Base-by-base conservation (phyloP, 2,888 invertebrate genomes). In the Andrena dorsata region DNA sequence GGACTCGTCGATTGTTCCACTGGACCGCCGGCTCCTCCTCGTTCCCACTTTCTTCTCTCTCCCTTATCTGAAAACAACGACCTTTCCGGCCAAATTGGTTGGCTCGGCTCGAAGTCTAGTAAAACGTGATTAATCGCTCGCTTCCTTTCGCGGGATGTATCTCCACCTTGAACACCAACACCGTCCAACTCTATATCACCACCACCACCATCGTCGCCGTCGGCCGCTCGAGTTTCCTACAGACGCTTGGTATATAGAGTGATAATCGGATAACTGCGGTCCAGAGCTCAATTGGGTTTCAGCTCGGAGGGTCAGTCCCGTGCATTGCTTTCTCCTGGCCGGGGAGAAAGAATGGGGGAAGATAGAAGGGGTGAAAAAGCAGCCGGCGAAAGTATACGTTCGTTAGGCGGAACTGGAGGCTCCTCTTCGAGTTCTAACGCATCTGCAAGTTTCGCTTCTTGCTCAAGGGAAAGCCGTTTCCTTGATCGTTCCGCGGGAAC, bases 101-200 rank as follows among this genome's bases (percentile, higher is more conserved):
- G 89, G 89, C 87, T 85, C 82, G 83, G 85, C 85, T 85, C 78
- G 82, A 63, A 85, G 83, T 80, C 88, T 83, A 85, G 83, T 88
- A 88, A 90, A 91, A 92, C 89, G 89, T 91, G 92, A 92, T 92
- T 92, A 92, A 92, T 92, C 90, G 91, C 81, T 81, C 77, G 83
- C 80, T 88, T 88, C 88, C 88, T 89, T 83, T 82, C 86, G 86
- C 82, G 79, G 78, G 71, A 86, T 85, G 80, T 88, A 89, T 88
- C 41, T 41, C 85, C 78, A 65, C 79, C 82, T 86, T 53, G 75
- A 78, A 51, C 56, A 74, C 70, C 47, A 71, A 69, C 73, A 78
- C 75, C 61, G 66, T n/a, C 64, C 51, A 64, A 64, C 73, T 53
- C 78, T 47, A 70, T 81, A 73, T 74, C 83, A 64, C 75, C 61